Base-by-base conservation (phyloP, 2,888 invertebrate genomes). In the Strigamia transsilvanica region DNA sequence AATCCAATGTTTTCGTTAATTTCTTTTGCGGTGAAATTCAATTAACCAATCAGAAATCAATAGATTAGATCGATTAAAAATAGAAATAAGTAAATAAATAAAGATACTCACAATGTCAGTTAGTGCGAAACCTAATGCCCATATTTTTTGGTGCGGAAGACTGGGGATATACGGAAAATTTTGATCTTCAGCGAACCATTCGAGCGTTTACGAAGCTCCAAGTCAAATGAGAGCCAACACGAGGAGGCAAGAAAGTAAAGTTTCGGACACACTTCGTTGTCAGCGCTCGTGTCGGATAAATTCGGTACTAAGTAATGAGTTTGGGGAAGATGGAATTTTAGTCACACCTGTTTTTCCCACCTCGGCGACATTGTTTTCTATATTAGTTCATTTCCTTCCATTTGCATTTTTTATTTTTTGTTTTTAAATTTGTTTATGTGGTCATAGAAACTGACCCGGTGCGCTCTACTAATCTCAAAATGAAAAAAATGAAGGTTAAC, bases 391-490 rank as follows among this genome's bases (percentile, higher is more conserved):
- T 38, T 38, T 38, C 38, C 38, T 38, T 38, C 6, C 38, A 4
- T 38, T 38, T 0, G 38, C 0, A 38, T 6, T 38, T 38, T 38
- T 38, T 5, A 34, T 61, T 18, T 21, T 61, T 21, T 18, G 21
- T 61, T 15, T 23, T 18, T 18, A 23, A 12, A 46, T 12, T 13
- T 46, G 3, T 46, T 46, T 46, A 61, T 21, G 61, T 18, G 21
- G 61, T 61, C 23, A 2, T 61, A 23, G 21, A 23, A 61, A 18
- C 21, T 61, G 21, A 61, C 61, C 61, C 18, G 7, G 61, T 4
- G 61, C 18, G 61, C 61, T 61, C 61, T 61, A 61, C 21, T 61
- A 4, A 61, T 61, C 61, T 61, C 15, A 51, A 51, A 51, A 61
- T 3, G 0, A 61, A 61, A 21, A 61, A 61, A n/a, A 61, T 15